Evolutionary conservation across 2,888 invertebrate species (phyloP).

Genomic region (Aelia acuminata): DNA sequence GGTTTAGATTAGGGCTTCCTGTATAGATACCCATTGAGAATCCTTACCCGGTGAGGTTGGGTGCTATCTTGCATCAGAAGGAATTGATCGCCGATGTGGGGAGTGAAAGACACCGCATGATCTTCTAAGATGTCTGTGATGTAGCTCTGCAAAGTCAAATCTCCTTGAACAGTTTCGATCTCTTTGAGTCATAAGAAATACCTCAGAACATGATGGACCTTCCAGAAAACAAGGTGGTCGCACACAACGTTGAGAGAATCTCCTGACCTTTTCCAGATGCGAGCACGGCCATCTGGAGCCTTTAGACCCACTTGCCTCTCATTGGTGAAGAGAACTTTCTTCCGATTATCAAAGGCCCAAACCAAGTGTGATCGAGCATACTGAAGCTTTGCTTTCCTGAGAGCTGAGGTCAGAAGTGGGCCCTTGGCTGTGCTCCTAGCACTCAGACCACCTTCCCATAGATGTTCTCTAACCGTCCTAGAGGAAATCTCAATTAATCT

Average conservation of each 20-base stretch:
- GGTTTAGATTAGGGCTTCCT: constrained; percentile 55
- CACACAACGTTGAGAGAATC: neutral
- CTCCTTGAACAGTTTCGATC: neutral
- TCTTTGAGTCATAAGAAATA: neutral
- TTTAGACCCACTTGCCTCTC: neutral
- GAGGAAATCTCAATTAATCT: no score
- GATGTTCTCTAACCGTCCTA: no score
- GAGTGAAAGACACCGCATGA: constrained; percentile 61
- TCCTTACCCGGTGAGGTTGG: constrained; percentile 22
- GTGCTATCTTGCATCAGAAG: constrained; percentile 52
- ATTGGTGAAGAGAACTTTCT: neutral
- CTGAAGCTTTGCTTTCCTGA: neutral
- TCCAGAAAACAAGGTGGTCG: neutral
- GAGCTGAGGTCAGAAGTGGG: neutral
- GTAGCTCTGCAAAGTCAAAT: constrained; percentile 37
- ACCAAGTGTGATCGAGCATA: neutral
- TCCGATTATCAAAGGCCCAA: neutral
- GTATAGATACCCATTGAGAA: constrained; percentile 45
- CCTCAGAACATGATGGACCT: constrained; percentile 12
- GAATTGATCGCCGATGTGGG: constrained; percentile 58
- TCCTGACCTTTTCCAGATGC: no score
- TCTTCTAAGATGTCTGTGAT: constrained; percentile 54
- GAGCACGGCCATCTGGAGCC: neutral
- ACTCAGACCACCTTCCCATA: no score
- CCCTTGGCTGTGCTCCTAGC: neutral